Evolutionary conservation across 2,797 vertebrate genomes (phyloP).

Genomic region (Lindbergichthys nudifrons): DNA sequence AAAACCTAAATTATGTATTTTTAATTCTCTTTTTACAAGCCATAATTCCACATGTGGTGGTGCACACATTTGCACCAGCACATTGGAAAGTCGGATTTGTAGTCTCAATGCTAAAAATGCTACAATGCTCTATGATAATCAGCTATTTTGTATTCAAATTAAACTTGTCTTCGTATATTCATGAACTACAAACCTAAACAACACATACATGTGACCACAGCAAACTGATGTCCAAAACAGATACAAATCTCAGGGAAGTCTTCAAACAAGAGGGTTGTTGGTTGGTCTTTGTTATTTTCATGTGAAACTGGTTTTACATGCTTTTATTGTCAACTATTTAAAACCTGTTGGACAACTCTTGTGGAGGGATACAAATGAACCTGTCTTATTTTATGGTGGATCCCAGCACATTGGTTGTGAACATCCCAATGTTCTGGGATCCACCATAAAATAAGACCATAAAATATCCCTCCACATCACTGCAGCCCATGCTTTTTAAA

Average conservation of each 20-base stretch:
- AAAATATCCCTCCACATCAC: no score
- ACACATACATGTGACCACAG: background rate
- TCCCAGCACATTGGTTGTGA: background rate
- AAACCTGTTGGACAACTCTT: background rate
- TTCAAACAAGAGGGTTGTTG: background rate
- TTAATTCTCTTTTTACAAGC: no score
- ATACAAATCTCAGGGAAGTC: background rate
- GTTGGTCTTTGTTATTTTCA: background rate
- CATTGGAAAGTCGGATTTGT: background rate
- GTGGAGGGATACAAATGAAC: no score
- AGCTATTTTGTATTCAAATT: background rate
- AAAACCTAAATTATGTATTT: background rate
- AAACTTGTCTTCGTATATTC: background rate
- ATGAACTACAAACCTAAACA: background rate
- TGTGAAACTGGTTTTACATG: background rate
- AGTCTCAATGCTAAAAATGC: background rate
- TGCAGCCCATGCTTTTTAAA: background rate
- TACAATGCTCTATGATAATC: background rate
- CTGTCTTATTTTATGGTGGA: no score
- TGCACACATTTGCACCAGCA: background rate
- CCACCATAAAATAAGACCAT: no score
- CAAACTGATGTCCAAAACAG: background rate
- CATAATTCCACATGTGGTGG: no score
- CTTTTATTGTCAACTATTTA: background rate
- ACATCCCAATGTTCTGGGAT: no score